Conservation (phyloP, 1,140 invertebrate genomes). For the Harpegnathos saltator region DNA sequence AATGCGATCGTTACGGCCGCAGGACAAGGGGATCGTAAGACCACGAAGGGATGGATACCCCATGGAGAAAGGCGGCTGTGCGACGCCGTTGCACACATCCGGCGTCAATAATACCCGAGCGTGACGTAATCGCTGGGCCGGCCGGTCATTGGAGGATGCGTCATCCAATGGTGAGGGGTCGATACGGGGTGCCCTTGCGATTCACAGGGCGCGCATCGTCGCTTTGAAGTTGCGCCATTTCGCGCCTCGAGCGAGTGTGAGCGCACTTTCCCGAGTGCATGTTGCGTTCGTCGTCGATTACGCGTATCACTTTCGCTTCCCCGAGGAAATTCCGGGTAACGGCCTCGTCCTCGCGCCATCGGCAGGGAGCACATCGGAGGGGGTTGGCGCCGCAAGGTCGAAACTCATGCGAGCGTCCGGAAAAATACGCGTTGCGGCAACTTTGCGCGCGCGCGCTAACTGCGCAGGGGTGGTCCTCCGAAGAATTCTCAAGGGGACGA, state of each 20-base stretch:
- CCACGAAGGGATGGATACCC: conserved; percentile 36
- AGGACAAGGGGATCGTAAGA: neutral
- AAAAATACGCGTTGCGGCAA: conserved; percentile 66
- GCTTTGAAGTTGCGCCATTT: conserved; percentile 44
- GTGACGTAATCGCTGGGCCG: conserved; percentile 82
- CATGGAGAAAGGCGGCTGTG: conserved; percentile 64
- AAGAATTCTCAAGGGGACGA: conserved; percentile 46
- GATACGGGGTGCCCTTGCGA: conserved; percentile 73
- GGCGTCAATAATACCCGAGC: conserved; percentile 82
- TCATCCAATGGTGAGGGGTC: conserved; percentile 83
- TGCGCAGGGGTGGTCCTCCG: conserved; percentile 62
- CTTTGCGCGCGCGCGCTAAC: conserved; percentile 10
- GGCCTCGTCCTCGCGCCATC: no score
- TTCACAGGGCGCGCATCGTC: conserved; percentile 11
- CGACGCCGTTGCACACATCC: conserved; percentile 73
- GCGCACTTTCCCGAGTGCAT: neutral
- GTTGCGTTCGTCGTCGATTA: neutral
- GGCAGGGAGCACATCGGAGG: no score
- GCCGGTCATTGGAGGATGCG: conserved; percentile 84
- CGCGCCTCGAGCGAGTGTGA: neutral
- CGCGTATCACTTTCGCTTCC: no score
- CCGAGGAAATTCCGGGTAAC: no score
- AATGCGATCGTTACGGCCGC: conserved; percentile 27
- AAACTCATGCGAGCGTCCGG: neutral
- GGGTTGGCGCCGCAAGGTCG: no score